Base-by-base conservation (phyloP, 1,140 invertebrate species). In the Apolygus lucorum region DNA sequence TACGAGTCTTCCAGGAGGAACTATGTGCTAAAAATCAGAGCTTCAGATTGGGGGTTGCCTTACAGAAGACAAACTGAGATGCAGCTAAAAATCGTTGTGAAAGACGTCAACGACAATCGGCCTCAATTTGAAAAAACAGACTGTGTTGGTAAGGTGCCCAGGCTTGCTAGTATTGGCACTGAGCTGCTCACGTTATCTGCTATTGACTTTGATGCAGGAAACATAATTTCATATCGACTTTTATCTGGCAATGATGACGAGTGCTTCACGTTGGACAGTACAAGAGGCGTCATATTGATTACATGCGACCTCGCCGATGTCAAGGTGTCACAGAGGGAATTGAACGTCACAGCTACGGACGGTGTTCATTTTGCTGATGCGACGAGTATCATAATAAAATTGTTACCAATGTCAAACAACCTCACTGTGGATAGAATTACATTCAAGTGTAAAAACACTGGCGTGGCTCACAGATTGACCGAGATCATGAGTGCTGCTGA, bases 41-140 rank as follows among this genome's bases (percentile, higher is more conserved):
- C 94, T 0, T 93, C 92, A 14, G 95, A 98, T 78, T 96, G 94
- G 94, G 95, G 95, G 0, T 78, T 89, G 69, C 94, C 95, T 0
- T 95, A 90, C 78, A 83, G 91, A 34, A 80, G 93, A 67, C 92
- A 97, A 79, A 90, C 91, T 1, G 92, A 98, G 80, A 90, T 91
- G 83, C 84, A 87, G 28, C 77, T 97, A 0, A 86, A 84, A 22
- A 87, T 98, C 14, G 86, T 84, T 62, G 77, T 98, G 1, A 83
- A 85, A 67, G 92, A 97, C 79, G 84, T 94, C 0, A 98, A 98
- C 80, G 95, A 98, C 76, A 96, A 98, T 78, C 81, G 92, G 52
- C 95, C 95, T 0, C 88, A 92, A 76, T 92, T 92, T 76, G 89
- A 91, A 76, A 85, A 87, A 68, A 80, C 90, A 2, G 88, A 92